Evolutionary conservation across 2,888 invertebrate genomes (phyloP), one percentile per base, ranked within the genome.

Genomic region (Erynnis tages): DNA sequence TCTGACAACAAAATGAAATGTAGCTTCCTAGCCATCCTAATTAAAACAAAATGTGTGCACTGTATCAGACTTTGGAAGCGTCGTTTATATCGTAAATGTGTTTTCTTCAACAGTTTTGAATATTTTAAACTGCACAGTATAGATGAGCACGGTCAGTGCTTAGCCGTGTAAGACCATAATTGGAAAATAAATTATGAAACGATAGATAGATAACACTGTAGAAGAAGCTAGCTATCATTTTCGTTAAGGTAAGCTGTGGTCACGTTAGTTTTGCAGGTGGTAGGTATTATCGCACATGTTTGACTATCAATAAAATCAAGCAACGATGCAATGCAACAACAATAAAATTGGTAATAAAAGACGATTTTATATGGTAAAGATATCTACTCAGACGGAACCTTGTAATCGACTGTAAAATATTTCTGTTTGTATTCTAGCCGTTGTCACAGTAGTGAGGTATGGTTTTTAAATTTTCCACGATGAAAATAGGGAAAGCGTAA

Each of bases 401-500:
- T 86, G 84, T 81, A 89, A 89, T 71, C 86, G 60, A 68, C 88
- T 88, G 79, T 87, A 89, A 86, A 79, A 72, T 82, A 82, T 83
- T 84, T 85, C 76, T 82, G 76, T 84, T 84, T 82, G 79, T 82
- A 73, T 82, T 83, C 79, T 80, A 87, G 86, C 71, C 66, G 86
- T 81, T 88, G 88, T 87, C 88, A 87, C 85, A 77, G 67, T 71
- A 69, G 86, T 89, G 88, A 89, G 77, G 82, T 87, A 88, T 88
- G 83, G 83, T 82, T 89, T 88, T 88, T 86, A 87, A 86, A 88
- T 86, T 87, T 87, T 87, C 76, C 61, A 73, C 73, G 86, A 85
- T 88, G 88, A 86, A 89, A 88, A 88, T 86, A 88, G 87, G 87
- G 87, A 87, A 89, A 88, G 82, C 83, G 79, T 82, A 79, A 75